Percentiles rank a stretch among this genome's conserved stretches.
Evolutionary conservation across 2,888 invertebrate species (phyloP).

Genomic region (Rhabditoides inermis): DNA sequence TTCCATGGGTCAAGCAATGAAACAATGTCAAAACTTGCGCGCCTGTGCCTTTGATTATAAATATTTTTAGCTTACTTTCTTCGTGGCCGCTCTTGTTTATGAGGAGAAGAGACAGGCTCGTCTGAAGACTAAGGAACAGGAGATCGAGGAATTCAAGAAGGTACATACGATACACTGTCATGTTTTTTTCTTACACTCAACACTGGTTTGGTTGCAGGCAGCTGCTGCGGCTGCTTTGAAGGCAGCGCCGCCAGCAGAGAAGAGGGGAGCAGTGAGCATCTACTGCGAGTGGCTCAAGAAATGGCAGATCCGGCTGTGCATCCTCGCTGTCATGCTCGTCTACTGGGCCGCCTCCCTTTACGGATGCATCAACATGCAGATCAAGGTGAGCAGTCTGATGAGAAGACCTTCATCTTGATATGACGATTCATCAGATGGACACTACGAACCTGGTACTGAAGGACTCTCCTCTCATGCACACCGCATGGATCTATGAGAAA

Average conservation of each 20-base stretch:
- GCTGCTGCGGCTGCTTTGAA: no score
- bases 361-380: constrained; percentile 28
- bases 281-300: not conserved
- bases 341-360: constrained; percentile 30
- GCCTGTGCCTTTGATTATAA: not conserved
- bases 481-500: constrained; percentile 32
- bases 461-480: constrained; percentile 26
- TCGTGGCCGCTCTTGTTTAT: constrained; percentile 33
- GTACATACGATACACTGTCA: no score
- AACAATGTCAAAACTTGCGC: no score
- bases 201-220: no score
- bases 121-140: constrained; percentile 3
- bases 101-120: constrained; percentile 21
- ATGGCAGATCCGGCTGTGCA: constrained; percentile 10
- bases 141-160: no score
- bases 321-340: constrained; percentile 15
- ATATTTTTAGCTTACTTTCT: constrained; percentile 26
- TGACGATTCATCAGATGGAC: constrained; percentile 23
- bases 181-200: no score
- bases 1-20: no score
- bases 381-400: constrained; percentile 5
- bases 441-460: constrained; percentile 36
- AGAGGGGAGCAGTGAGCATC: no score
- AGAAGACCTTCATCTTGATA: not conserved
- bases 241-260: no score